Conservation (phyloP, 2,888 invertebrate species). For the Halocaridina rubra region DNA sequence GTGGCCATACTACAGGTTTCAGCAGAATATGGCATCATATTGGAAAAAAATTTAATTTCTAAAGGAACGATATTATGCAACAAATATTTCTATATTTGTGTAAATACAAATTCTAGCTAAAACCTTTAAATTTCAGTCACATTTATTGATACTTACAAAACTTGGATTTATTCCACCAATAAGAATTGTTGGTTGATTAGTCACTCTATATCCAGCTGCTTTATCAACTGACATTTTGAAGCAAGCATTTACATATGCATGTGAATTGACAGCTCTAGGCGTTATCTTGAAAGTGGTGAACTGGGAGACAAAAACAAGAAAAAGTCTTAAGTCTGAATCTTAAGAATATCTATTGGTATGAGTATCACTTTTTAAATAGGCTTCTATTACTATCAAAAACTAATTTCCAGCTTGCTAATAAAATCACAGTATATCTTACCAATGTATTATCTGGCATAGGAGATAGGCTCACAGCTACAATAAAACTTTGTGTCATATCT, state of each 20-base stretch:
- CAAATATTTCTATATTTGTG: no score
- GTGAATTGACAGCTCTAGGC: constrained; percentile 81
- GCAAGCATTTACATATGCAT: constrained; percentile 82
- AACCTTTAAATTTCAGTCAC: no score
- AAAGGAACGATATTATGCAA: no score
- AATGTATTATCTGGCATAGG: constrained; percentile 71
- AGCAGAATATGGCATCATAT: no score
- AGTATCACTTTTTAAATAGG: no score
- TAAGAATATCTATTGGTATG: no score
- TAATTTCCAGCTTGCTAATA: not conserved
- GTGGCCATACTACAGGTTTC: no score
- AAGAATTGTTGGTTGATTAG: constrained; percentile 73
- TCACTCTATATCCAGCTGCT: constrained; percentile 71
- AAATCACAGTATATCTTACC: constrained; percentile 63
- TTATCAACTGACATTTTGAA: constrained; percentile 75
- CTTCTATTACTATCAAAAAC: no score
- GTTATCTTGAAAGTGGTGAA: constrained; percentile 72
- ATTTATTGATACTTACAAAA: constrained; percentile 58
- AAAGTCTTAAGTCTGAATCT: no score
- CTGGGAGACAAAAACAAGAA: constrained; percentile 26
- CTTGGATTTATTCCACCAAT: constrained; percentile 74
- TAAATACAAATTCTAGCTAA: no score
- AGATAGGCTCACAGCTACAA: constrained; percentile 75
- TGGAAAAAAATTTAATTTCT: no score
- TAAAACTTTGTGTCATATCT: constrained; percentile 77